Base-by-base conservation (phyloP, 1,140 invertebrate species). In the Leptinotarsa texana region DNA sequence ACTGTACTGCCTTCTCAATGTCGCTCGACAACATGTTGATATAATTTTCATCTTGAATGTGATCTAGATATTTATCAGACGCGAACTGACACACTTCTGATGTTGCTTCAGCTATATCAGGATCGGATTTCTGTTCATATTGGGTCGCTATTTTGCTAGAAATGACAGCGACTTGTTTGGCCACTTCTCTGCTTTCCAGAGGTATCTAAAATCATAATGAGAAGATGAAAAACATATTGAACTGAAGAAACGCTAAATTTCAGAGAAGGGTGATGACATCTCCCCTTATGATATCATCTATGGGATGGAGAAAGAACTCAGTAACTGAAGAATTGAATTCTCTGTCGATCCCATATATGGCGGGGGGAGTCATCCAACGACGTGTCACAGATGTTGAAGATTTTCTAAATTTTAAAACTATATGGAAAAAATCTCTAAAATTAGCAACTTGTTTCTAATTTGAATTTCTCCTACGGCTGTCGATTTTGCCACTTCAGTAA, bases 121-220 rank as follows among this genome's bases (percentile, higher is more conserved):
- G 69, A 51, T 70, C 18, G 6, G 33, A 33, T 15, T 49, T 18
- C n/a, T 8, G 18, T 22, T 21, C 51, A n/a, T 49, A 48, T n/a
- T n/a, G 13, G 18, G n/a, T 3, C 0, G 42, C 51, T 24, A 70
- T 70, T 49, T 70, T 70, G 18, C 18, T 27, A 11, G 57, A 22
- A n/a, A 72, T 62, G 13, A 15, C 11, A 21, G 51, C 57, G 11
- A 42, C 27, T 63, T 62, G 70, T 42, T 63, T 61, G 21, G 3
- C 11, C 6, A 6, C 15, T 22, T 27, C 17, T n/a, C 18, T 17
- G n/a, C 18, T 33, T 62, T 24, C 24, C 15, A 72, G 18, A 13
- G 70, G 51, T 2, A 63, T 21, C 70, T 72, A 18, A 33, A 70
- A 70, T 17, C 15, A 66, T 11, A 42, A 42, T 11, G 33, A 42